phyloP scores from a whole-genome alignment of 2,888 invertebrate species.

The Orchestes rusci region DNA sequence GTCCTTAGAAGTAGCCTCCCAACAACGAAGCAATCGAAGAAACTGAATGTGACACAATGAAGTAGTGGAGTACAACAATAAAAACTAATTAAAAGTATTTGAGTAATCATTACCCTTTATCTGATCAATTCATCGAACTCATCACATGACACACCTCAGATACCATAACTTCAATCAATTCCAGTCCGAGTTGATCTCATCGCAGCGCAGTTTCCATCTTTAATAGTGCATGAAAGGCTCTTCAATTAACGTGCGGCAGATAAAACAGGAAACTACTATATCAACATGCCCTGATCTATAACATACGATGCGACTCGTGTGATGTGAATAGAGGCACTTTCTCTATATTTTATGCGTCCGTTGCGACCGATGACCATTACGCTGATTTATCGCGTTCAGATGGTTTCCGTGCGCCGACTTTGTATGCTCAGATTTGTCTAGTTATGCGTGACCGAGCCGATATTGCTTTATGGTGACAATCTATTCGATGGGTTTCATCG shows the following conservation, averaged over 20 bases:
- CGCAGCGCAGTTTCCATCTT: constrained; percentile 16
- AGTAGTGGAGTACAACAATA: too few relatives aligned
- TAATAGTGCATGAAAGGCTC: constrained; percentile 18
- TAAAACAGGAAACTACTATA: constrained; percentile 19
- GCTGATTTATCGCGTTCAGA: constrained; percentile 21
- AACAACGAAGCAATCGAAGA: too few relatives aligned
- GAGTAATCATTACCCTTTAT: too few relatives aligned
- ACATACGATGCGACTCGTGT: constrained; percentile 36
- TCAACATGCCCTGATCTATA: constrained; percentile 31
- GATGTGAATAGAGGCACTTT: constrained; percentile 42
- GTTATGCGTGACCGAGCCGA: constrained; percentile 14
- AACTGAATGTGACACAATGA: too few relatives aligned
- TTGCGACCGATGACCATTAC: constrained; percentile 22
- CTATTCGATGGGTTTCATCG: too few relatives aligned
- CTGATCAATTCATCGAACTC: too few relatives aligned
- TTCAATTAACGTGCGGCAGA: constrained; percentile 21
- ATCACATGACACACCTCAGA: too few relatives aligned
- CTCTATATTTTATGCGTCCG: constrained; percentile 32
- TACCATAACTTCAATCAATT: too few relatives aligned
- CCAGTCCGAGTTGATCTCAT: too few relatives aligned
- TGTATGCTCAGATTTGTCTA: constrained; percentile 17
- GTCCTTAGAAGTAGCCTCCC: too few relatives aligned
- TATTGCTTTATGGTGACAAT: too few relatives aligned
- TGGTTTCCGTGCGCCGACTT: constrained; percentile 10
- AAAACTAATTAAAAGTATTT: too few relatives aligned